These are phyloP conservation scores for Chaitophorus viminalis DNA, from an alignment of 2,888 invertebrate genomes.

Conservation along the genomic window DNA sequence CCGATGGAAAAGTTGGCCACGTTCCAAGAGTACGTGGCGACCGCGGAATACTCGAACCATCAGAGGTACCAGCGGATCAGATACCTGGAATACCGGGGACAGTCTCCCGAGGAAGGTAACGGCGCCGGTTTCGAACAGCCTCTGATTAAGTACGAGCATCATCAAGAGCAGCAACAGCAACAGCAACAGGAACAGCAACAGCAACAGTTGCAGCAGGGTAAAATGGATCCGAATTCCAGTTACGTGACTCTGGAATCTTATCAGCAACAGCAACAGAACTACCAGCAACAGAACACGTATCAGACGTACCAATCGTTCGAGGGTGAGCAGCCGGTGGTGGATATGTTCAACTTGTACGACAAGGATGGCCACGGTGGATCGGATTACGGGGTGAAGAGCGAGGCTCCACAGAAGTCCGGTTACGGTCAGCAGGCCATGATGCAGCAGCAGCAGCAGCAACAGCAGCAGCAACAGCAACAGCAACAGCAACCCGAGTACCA, in stretches of 20 bases:
- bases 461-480: slow-evolving; percentile 7
- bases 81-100: slow-evolving; percentile 44
- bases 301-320: slow-evolving; percentile 46
- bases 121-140: slow-evolving; percentile 33
- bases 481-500: slow-evolving; percentile 49
- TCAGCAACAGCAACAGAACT: slow-evolving; percentile 18
- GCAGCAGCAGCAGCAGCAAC: slow-evolving; percentile 21
- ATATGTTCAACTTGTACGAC: slow-evolving; percentile 47
- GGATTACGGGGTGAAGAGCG: slow-evolving; percentile 38
- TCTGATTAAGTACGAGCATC: slow-evolving; percentile 49
- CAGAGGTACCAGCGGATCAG: slow-evolving; percentile 45
- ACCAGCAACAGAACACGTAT: slow-evolving; percentile 39
- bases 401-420: slow-evolving; percentile 3
- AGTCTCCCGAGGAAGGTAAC: neutral
- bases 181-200: slow-evolving; percentile 31
- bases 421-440: slow-evolving; percentile 29
- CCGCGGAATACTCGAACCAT: slow-evolving; percentile 33
- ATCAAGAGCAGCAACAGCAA: neutral
- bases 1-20: slow-evolving; percentile 49
- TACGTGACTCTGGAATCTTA: slow-evolving; percentile 50
- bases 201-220: slow-evolving; percentile 2
- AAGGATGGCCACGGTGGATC: slow-evolving; percentile 14
- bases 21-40: slow-evolving; percentile 41
- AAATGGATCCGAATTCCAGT: slow-evolving; percentile 52
- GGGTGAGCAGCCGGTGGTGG: slow-evolving; percentile 19